These are phyloP conservation scores for Pipistrellus pygmaeus DNA, from an alignment of 2,797 vertebrate genomes.

Conservation along the genomic window DNA sequence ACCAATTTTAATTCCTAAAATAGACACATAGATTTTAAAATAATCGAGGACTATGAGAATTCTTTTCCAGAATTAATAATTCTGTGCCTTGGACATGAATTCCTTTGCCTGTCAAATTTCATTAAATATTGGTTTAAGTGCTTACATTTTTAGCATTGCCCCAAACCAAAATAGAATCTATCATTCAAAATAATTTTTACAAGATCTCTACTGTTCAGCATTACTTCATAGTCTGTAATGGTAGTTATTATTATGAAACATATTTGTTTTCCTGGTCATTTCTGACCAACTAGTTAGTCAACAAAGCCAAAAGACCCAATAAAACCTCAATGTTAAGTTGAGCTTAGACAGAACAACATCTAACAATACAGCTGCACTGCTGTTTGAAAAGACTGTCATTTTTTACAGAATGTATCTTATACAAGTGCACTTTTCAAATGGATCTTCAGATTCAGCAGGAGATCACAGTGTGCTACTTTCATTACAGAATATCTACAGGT, in stretches of 20 bases:
- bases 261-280: constrained; percentile 71
- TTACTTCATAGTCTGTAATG: constrained; percentile 72
- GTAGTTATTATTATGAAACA: constrained; percentile 48
- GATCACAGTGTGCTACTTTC: not conserved
- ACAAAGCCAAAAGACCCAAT: constrained; percentile 37
- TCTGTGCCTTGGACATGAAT: constrained; percentile 38
- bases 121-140: constrained; percentile 24
- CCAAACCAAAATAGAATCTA: not conserved
- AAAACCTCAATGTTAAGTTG: not conserved
- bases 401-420: not conserved
- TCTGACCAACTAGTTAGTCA: constrained; percentile 56
- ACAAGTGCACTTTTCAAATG: not conserved
- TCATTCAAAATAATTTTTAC: constrained; percentile 52
- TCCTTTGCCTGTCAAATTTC: constrained; percentile 6
- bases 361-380: not conserved
- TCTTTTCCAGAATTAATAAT: constrained; percentile 60
- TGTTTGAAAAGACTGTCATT: not conserved
- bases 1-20: not conserved
- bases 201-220: not conserved
- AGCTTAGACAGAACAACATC: not conserved
- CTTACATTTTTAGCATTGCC: not conserved
- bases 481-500: not conserved
- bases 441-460: not conserved
- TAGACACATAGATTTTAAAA: constrained; percentile 9
- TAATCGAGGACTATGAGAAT: not conserved